A percentile compares a stretch with the other conserved stretches of the same genome.
Conservation (phyloP, 2,888 invertebrate species). For the Spodoptera littoralis region DNA sequence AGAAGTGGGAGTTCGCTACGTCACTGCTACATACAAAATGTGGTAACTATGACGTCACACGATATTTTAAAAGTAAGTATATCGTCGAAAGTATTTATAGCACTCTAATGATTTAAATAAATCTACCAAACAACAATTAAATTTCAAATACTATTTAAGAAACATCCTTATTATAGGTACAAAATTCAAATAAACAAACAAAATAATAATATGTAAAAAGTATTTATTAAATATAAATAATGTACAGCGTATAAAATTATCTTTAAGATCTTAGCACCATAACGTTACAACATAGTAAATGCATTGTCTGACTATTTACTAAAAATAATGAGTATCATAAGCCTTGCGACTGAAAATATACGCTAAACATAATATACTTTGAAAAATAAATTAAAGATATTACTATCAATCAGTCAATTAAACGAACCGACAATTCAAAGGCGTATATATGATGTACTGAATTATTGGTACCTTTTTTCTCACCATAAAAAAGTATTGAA, state of each 20-base stretch:
- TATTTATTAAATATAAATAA: constrained; percentile 53
- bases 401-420: constrained; percentile 52
- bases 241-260: constrained; percentile 37
- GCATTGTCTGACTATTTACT: constrained; percentile 79
- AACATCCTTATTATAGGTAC: too few relatives aligned
- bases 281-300: constrained; percentile 79
- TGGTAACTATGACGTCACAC: too few relatives aligned
- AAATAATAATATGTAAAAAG: constrained; percentile 9
- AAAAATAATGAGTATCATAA: constrained; percentile 80
- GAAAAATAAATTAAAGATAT: constrained; percentile 36
- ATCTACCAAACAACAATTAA: too few relatives aligned
- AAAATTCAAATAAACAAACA: background rate
- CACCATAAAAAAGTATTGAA: background rate
- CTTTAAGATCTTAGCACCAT: constrained; percentile 73
- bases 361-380: constrained; percentile 27
- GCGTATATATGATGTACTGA: constrained; percentile 24
- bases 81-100: too few relatives aligned
- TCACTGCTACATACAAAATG: too few relatives aligned
- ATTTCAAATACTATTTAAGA: too few relatives aligned
- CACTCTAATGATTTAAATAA: too few relatives aligned
- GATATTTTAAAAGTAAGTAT: too few relatives aligned
- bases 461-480: constrained; percentile 11
- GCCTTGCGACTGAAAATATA: constrained; percentile 54
- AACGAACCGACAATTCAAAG: constrained; percentile 57
- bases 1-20: too few relatives aligned